These are phyloP conservation scores for Intellagama lesueurii DNA, from an alignment of 2,797 vertebrate genomes.

Conservation along the genomic window DNA sequence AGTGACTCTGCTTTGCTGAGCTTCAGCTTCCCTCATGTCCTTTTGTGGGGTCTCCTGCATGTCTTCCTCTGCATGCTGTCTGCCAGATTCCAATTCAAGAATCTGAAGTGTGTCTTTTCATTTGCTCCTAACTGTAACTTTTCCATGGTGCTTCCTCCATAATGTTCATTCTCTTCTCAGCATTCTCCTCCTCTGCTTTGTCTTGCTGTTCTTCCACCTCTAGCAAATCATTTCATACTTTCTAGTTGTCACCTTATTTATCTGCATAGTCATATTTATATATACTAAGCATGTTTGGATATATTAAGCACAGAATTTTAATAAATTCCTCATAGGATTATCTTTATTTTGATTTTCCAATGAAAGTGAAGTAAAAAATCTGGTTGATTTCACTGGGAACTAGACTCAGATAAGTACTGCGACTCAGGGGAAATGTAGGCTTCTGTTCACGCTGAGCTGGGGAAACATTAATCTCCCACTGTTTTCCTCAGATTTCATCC, in stretches of 20 bases:
- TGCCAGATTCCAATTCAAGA: background rate
- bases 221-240: background rate
- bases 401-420: background rate
- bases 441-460: background rate
- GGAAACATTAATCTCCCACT: constrained; percentile 8
- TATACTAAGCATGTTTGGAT: background rate
- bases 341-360: background rate
- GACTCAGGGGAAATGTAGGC: background rate
- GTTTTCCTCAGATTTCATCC: constrained; percentile 5
- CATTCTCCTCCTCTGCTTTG: too few species aligned
- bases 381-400: background rate
- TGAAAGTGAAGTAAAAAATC: background rate
- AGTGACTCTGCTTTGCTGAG: too few species aligned
- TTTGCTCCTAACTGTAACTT: too few species aligned
- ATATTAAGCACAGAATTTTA: background rate
- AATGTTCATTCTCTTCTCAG: too few species aligned
- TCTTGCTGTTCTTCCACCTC: too few species aligned
- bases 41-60: too few species aligned
- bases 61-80: too few species aligned
- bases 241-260: constrained; percentile 2
- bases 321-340: background rate
- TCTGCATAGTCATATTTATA: background rate
- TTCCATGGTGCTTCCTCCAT: too few species aligned
- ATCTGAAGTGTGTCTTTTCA: too few species aligned
- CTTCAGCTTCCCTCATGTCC: too few species aligned